These are phyloP conservation scores for Heloderma charlesbogerti DNA, from an alignment of 2,113 vertebrate genomes.

Conservation along the genomic window DNA sequence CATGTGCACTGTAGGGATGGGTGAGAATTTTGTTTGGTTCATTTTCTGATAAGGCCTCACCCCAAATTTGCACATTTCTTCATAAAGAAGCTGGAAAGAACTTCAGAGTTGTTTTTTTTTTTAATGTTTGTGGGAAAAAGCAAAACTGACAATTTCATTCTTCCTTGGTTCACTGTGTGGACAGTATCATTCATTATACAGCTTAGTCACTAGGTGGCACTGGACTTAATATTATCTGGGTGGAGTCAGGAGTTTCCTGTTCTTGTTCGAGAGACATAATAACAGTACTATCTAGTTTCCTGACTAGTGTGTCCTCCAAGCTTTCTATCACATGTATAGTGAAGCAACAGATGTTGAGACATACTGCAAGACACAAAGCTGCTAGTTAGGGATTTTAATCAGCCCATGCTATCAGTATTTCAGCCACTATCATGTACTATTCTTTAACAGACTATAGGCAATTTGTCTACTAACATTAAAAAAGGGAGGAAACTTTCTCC, in stretches of 20 bases:
- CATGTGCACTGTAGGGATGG: neutral
- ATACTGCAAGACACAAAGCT: neutral
- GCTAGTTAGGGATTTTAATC: neutral
- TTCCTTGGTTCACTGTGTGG: neutral
- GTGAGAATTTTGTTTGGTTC: no score
- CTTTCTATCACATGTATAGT: neutral
- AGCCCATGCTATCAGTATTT: neutral
- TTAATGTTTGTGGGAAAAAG: no score
- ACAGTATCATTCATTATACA: neutral
- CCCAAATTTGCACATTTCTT: no score
- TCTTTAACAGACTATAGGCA: neutral
- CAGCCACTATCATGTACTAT: neutral
- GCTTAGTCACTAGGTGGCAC: neutral
- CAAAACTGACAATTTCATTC: no score
- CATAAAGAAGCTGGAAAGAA: no score
- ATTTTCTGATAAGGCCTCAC: no score
- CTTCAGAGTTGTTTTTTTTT: no score
- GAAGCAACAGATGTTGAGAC: neutral
- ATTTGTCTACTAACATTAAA: neutral
- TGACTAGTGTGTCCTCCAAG: neutral
- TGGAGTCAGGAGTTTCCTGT: neutral
- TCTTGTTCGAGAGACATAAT: neutral
- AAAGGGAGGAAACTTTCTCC: no score
- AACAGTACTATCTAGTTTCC: neutral
- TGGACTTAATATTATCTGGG: neutral